phyloP scores from a whole-genome alignment of 2,888 invertebrate genomes.

The Drosophila prostipennis region DNA sequence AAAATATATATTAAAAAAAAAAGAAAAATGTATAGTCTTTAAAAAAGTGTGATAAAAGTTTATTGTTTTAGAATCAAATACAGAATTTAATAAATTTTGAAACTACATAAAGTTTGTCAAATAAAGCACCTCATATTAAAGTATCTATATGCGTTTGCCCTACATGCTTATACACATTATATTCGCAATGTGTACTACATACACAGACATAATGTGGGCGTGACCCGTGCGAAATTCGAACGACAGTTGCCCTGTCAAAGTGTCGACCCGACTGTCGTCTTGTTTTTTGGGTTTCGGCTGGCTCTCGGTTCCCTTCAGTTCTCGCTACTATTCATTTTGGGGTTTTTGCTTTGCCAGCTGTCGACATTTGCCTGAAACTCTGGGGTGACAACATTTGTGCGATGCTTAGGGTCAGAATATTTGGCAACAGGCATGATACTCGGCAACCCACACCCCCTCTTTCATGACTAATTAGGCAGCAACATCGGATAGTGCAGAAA shows the following conservation, averaged over 20 bases:
- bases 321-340: slow-evolving; percentile 16
- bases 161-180: slow-evolving; percentile 1
- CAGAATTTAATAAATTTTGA: neutral
- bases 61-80: too few species aligned
- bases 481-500: slow-evolving; percentile 16
- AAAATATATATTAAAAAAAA: too few species aligned
- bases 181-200: slow-evolving; percentile 24
- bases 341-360: slow-evolving; percentile 56
- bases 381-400: slow-evolving; percentile 34
- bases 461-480: slow-evolving; percentile 64
- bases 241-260: slow-evolving; percentile 40
- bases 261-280: slow-evolving; percentile 28
- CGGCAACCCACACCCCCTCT: neutral
- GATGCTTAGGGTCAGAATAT: slow-evolving; percentile 33
- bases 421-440: slow-evolving; percentile 9
- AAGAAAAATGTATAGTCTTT: too few species aligned
- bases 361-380: slow-evolving; percentile 60
- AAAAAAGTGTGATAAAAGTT: too few species aligned
- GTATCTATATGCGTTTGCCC: neutral
- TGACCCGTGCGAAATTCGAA: slow-evolving; percentile 39
- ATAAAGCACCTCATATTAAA: neutral
- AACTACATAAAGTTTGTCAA: neutral
- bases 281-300: slow-evolving; percentile 8
- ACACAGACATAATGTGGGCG: slow-evolving; percentile 49
- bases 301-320: neutral